phyloP scores from a whole-genome alignment of 2,888 invertebrate species.

The Dorcus hopei region DNA sequence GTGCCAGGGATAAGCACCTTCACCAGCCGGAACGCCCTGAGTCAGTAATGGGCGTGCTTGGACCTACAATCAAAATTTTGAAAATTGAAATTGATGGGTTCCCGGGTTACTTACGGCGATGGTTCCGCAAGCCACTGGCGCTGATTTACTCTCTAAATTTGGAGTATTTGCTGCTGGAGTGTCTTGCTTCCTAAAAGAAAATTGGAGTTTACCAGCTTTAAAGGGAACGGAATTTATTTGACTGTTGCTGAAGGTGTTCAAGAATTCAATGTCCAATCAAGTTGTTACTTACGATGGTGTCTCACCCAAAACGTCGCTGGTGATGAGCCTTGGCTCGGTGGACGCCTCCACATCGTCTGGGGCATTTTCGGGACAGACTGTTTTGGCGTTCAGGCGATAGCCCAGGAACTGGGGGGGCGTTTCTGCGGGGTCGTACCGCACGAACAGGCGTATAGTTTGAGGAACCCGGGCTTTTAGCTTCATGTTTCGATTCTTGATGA shows the following conservation, averaged over 20 bases:
- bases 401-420: constrained; percentile 50
- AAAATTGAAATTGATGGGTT: not conserved
- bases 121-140: constrained; percentile 36
- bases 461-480: constrained; percentile 57
- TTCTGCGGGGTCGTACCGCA: constrained; percentile 56
- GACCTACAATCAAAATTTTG: constrained; percentile 1
- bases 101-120: constrained; percentile 37
- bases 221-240: too few relatives aligned
- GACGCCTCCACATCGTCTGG: constrained; percentile 42
- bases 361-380: constrained; percentile 53
- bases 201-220: too few relatives aligned
- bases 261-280: not conserved
- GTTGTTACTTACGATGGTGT: constrained; percentile 9
- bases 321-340: constrained; percentile 37
- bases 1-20: constrained; percentile 69
- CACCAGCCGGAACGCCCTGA: constrained; percentile 56
- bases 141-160: constrained; percentile 16
- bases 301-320: constrained; percentile 26
- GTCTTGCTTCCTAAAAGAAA: too few relatives aligned
- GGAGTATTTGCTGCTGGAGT: constrained; percentile 28
- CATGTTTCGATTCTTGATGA: constrained; percentile 58
- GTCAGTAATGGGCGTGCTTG: constrained; percentile 57
- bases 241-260: too few relatives aligned
- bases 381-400: constrained; percentile 58
- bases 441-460: constrained; percentile 57